Evolutionary conservation across 2,888 invertebrate species (phyloP).

Genomic region (Diaphora mendica): DNA sequence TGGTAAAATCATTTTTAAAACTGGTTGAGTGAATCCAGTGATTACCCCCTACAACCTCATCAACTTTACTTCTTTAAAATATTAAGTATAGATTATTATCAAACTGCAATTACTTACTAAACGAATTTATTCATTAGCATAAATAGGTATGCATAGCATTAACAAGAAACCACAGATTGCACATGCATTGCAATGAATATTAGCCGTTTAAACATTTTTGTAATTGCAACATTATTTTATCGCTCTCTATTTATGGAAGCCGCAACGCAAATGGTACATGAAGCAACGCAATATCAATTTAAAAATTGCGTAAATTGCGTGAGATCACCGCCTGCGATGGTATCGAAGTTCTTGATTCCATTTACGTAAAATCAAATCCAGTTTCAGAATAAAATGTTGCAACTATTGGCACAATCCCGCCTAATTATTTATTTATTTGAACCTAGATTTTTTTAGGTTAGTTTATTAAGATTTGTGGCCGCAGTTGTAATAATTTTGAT

Average conservation of each 20-base stretch:
- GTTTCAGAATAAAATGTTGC: background rate
- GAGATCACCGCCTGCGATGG: constrained; percentile 29
- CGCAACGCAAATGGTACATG: constrained; percentile 29
- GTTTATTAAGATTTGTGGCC: background rate
- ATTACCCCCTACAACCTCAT: no score
- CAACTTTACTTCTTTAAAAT: no score
- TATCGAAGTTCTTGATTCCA: constrained; percentile 32
- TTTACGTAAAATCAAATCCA: constrained; percentile 25
- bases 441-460: background rate
- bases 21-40: no score
- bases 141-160: background rate
- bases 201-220: constrained; percentile 24
- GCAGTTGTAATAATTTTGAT: background rate
- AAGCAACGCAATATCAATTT: constrained; percentile 33
- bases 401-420: constrained; percentile 4
- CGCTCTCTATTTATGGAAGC: constrained; percentile 33
- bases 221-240: constrained; percentile 34
- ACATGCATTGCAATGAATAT: constrained; percentile 17
- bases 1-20: no score
- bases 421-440: background rate
- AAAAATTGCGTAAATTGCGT: constrained; percentile 44
- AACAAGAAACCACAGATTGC: background rate
- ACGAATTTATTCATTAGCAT: background rate
- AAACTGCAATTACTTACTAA: background rate
- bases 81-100: background rate